Evolutionary conservation across 2,113 vertebrate genomes (phyloP).

Genomic region (Zosterops japonicus): DNA sequence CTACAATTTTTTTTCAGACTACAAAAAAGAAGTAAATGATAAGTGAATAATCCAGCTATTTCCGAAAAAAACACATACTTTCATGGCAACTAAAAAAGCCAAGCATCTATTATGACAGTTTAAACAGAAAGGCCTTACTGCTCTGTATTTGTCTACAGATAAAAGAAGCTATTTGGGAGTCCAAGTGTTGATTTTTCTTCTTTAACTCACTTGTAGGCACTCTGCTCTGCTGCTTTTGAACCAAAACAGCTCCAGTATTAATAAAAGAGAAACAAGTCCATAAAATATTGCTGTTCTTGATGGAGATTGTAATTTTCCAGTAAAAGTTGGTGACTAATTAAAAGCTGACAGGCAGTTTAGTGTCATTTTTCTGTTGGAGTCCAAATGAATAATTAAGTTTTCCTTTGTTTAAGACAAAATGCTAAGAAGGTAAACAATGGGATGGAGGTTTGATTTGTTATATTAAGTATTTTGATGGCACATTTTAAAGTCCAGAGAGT

Average conservation of each 20-base stretch:
- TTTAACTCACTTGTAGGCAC: not conserved
- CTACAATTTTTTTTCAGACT: not conserved
- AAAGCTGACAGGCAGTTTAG: not conserved
- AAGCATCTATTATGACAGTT: not conserved
- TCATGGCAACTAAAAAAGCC: not conserved
- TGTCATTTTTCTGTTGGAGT: not conserved
- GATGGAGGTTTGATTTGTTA: not conserved
- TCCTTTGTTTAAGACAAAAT: slow-evolving; percentile 1
- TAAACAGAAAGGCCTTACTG: not conserved
- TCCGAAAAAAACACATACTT: not conserved
- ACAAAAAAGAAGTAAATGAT: not conserved
- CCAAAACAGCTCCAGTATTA: not conserved
- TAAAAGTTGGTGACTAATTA: not conserved
- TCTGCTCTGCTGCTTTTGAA: slow-evolving; percentile 3
- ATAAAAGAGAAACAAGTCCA: not conserved
- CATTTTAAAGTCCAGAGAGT: slow-evolving; percentile 8
- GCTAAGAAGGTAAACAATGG: not conserved
- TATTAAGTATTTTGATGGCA: not conserved
- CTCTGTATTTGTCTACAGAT: not conserved
- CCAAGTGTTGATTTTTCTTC: not conserved
- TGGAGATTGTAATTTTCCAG: slow-evolving; percentile 4
- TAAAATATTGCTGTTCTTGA: not conserved
- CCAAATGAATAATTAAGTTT: not conserved
- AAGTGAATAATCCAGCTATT: not conserved
- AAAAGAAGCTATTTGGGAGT: not conserved